Evolutionary conservation across 2,113 vertebrate species (phyloP).

Genomic region (Aplodontia rufa): DNA sequence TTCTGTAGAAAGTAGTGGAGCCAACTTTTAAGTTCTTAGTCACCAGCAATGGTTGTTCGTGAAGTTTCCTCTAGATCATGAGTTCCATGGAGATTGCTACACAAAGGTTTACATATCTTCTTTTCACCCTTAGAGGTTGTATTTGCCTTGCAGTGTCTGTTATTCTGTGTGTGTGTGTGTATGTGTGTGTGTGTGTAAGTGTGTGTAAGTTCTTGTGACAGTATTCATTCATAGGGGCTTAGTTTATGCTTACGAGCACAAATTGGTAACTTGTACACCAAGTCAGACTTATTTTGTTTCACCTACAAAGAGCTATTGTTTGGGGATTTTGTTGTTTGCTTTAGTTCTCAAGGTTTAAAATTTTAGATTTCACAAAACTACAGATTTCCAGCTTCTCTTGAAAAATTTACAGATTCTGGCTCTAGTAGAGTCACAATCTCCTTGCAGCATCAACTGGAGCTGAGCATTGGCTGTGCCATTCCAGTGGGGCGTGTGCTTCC

Average conservation of each 20-base stretch:
- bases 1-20: background rate
- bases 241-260: background rate
- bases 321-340: background rate
- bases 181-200: background rate
- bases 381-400: constrained; percentile 19
- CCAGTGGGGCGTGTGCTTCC: background rate
- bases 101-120: background rate
- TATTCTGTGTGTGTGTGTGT: background rate
- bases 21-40: background rate
- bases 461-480: background rate
- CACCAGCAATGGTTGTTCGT: background rate
- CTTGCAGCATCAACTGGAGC: background rate
- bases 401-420: background rate
- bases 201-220: background rate
- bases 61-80: background rate
- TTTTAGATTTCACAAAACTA: background rate
- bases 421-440: background rate
- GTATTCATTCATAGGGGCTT: background rate
- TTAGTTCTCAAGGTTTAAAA: constrained; percentile 34
- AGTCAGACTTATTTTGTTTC: background rate
- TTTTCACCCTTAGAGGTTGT: background rate
- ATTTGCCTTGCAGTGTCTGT: background rate
- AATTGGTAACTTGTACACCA: background rate
- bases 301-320: background rate
- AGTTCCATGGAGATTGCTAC: background rate